Evolutionary conservation across 2,797 vertebrate genomes (phyloP).

Genomic region (Pangasius mekongensis): DNA sequence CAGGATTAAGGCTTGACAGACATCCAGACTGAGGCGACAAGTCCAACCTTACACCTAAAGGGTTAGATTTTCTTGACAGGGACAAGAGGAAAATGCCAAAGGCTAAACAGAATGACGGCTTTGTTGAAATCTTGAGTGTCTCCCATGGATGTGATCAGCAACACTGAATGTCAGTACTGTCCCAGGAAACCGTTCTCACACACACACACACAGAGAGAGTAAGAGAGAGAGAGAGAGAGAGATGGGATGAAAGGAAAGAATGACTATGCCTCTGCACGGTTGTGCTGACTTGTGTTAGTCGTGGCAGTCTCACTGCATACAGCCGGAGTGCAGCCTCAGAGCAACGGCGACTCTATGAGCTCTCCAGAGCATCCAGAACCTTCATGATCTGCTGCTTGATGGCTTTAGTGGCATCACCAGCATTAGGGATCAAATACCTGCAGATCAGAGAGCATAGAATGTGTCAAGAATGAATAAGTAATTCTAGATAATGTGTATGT

Average conservation of each 20-base stretch:
- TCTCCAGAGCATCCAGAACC: conserved; percentile 96
- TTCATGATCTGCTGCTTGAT: conserved; percentile 99
- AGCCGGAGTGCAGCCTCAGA: conserved; percentile 28
- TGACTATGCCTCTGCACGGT: conserved; percentile 20
- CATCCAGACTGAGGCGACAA: conserved; percentile 35
- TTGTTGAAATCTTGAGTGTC: not conserved
- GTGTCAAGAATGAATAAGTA: not conserved
- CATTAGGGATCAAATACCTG: conserved; percentile 98
- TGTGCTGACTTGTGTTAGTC: conserved; percentile 47
- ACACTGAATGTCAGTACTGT: conserved; percentile 61
- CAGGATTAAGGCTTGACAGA: conserved; percentile 54
- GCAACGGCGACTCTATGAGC: conserved; percentile 75
- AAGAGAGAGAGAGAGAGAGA: not conserved
- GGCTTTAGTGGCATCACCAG: conserved; percentile 98
- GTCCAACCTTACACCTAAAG: conserved; percentile 39
- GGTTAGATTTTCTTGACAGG: conserved; percentile 39
- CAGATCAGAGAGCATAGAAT: not conserved
- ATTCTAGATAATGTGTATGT: not conserved
- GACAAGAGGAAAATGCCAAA: conserved; percentile 41
- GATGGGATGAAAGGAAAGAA: not conserved
- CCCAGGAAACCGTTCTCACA: conserved; percentile 46
- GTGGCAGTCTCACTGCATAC: conserved; percentile 57
- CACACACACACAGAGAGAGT: not conserved
- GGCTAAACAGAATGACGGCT: conserved; percentile 28
- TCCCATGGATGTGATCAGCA: conserved; percentile 29